Evolutionary conservation across 2,888 invertebrate species (phyloP).

Genomic region (Parapristionchus giblindavisi): DNA sequence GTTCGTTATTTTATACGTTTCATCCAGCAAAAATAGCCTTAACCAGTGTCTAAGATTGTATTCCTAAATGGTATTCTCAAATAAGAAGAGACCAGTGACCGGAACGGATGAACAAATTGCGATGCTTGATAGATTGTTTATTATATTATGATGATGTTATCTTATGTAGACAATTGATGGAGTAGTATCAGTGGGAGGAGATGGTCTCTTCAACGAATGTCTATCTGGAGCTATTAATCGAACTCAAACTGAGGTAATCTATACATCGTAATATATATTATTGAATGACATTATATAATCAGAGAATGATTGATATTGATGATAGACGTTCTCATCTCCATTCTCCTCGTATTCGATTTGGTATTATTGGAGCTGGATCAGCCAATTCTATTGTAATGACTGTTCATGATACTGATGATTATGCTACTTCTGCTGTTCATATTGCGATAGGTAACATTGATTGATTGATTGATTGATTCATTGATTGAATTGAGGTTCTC

Average conservation of each 20-base stretch:
- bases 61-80: no score
- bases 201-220: slow-evolving; percentile 85
- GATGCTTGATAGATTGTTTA: no score
- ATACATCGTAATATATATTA: neutral
- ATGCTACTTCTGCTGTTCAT: slow-evolving; percentile 83
- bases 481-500: slow-evolving; percentile 74
- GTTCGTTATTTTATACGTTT: no score
- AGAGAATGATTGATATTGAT: slow-evolving; percentile 56
- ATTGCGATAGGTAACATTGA: slow-evolving; percentile 78
- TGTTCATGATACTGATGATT: slow-evolving; percentile 82
- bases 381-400: slow-evolving; percentile 84
- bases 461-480: neutral
- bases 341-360: slow-evolving; percentile 75
- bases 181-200: slow-evolving; percentile 82
- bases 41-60: no score
- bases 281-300: neutral
- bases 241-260: slow-evolving; percentile 39
- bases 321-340: slow-evolving; percentile 58
- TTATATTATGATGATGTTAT: slow-evolving; percentile 1
- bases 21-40: no score
- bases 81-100: no score
- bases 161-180: slow-evolving; percentile 71
- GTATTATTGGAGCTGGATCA: slow-evolving; percentile 79
- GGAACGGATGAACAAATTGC: no score
- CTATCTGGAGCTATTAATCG: slow-evolving; percentile 75